Evolutionary conservation across 2,113 vertebrate species (phyloP), one percentile per base, ranked within the genome.

Genomic region (Sylvilagus bachmani): DNA sequence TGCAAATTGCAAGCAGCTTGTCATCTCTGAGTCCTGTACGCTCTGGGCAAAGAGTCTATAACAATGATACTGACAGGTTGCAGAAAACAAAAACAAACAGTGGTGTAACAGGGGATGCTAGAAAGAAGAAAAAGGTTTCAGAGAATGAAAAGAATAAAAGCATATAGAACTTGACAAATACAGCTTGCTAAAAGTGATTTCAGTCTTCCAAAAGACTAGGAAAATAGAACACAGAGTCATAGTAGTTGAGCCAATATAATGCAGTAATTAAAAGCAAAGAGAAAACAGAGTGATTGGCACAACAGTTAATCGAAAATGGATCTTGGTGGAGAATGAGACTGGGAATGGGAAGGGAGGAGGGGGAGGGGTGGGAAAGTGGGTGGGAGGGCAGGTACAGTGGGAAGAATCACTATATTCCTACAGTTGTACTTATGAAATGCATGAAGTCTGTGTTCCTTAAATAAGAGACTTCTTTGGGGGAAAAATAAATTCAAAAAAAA

Each of bases 1-100:
- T 84, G 89, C 78, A 98, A 97, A 97, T 95, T 88, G 49, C 67
- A 78, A 86, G 89, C 78, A 93, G 55, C 53, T 94, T 98, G 95
- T 97, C 87, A 4, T 86, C 89, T 93, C 25, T 25, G 29, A 77
- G 79, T 95, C 69, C 36, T 89, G 73, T 81, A 78, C 67, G 83
- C 89, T 85, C 36, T 93, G 71, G 83, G 25, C 55, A 96, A 83
- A 93, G 96, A 67, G 4, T 71, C 74, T 88, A 31, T 38, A 96
- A 79, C 73, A 96, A 71, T 24, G 55, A 11, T 16, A 31, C 10
- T 94, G 97, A 97, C 87, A 97, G 86, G 64, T 81, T 89, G 21
- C 84, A 67, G 61, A 90, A 73, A 95, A 27, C 36, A 94, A 94
- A 91, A 95, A 86, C 10, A 55, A 91, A 86, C 94, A 90, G n/a